Conservation (phyloP, 2,113 vertebrate species). For the Gadus macrocephalus region DNA sequence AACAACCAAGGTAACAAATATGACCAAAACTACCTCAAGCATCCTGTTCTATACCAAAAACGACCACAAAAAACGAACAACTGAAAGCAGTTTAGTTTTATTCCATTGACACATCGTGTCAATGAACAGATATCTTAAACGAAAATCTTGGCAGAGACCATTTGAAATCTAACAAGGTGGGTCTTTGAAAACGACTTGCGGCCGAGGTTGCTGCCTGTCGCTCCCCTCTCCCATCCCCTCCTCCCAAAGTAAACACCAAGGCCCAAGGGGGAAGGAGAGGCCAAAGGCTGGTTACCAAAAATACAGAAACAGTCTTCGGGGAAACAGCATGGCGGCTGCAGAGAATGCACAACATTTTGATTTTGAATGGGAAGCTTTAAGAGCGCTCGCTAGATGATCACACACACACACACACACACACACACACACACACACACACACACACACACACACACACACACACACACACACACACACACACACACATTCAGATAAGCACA, state of each 20-base stretch:
- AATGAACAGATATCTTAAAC: conserved; percentile 22
- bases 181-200: conserved; percentile 51
- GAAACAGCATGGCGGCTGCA: conserved; percentile 40
- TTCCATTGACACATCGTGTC: background rate
- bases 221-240: conserved; percentile 35
- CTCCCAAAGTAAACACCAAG: conserved; percentile 60
- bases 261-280: conserved; percentile 55
- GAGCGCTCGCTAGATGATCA: too few relatives aligned
- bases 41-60: too few relatives aligned
- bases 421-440: too few relatives aligned
- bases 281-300: conserved; percentile 48
- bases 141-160: conserved; percentile 36
- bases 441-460: too few relatives aligned
- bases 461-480: too few relatives aligned
- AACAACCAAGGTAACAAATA: background rate
- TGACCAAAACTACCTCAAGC: too few relatives aligned
- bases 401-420: too few relatives aligned
- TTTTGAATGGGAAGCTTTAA: background rate
- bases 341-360: conserved; percentile 21
- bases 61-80: background rate
- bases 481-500: too few relatives aligned
- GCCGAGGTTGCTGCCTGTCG: conserved; percentile 45
- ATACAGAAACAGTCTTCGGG: conserved; percentile 27
- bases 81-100: background rate
- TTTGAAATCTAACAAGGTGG: conserved; percentile 58